Base-by-base conservation (phyloP, 2,113 vertebrate genomes). In the Menidia beryllina region DNA sequence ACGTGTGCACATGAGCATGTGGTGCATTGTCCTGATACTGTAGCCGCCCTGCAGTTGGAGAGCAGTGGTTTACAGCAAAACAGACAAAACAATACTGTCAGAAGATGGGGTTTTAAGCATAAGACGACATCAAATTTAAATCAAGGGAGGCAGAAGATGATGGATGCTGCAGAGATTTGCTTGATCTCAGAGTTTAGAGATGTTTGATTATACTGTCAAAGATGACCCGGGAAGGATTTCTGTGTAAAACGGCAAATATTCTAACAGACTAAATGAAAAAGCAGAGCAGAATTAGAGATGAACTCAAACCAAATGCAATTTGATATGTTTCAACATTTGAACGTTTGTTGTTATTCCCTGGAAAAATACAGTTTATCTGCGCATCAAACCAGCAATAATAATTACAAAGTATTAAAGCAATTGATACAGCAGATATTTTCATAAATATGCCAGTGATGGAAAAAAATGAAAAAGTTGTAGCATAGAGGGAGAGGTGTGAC, bases 121-220 rank as follows among this genome's bases (percentile, higher is more conserved):
- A 13, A 62, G 34, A 64, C 45, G 27, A 51, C 19, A 1, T n/a
- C 39, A 41, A 51, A 53, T 78, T 66, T 36, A 47, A 76, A 61
- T 17, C 56, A 41, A 24, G 24, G 47, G 39, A 11, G 10, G 9
- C n/a, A 11, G 34, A 50, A 4, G 51, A 67, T 58, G 41, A 34
- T 49, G 48, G 26, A 52, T 41, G 60, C 53, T 45, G 75, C 54
- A 43, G 48, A 50, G 34, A 51, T 54, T 27, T 17, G 39, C 34
- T 69, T 59, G 34, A 63, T 74, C 43, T 73, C 7, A 14, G 48
- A 38, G 56, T 43, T 81, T 26, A 75, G 62, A 68, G 52, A 55
- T 57, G 30, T 68, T 75, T 69, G 58, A 73, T 57, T 60, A 26
- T 30, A n/a, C 61, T 34, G 19, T 72, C 58, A 72, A 65, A 72